A percentile compares a stretch with the other conserved stretches of the same genome.
Evolutionary conservation across 2,797 vertebrate species (phyloP).

Genomic region (Arctocebus calabarensis): DNA sequence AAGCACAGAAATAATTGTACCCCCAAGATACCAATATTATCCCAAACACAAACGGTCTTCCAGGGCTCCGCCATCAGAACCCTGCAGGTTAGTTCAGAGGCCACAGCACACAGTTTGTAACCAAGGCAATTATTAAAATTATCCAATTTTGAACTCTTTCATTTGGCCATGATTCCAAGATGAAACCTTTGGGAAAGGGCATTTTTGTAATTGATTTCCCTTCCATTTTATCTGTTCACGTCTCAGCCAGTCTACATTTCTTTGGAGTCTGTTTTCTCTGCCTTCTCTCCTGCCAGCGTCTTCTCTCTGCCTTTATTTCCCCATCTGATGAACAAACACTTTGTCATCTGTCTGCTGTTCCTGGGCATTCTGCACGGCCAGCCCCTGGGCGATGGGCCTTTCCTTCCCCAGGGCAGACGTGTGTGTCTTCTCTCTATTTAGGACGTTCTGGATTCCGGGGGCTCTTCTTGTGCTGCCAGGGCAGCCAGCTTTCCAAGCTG

Average conservation of each 20-base stretch:
- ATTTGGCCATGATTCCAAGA: neutral
- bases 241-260: neutral
- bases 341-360: neutral
- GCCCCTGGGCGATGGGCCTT: neutral
- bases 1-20: too few species aligned
- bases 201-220: neutral
- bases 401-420: neutral
- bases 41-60: fast-evolving
- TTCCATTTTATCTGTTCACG: neutral
- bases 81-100: too few species aligned
- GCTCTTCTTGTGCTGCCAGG: fast-evolving
- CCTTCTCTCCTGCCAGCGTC: neutral
- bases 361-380: neutral
- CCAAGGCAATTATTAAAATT: neutral
- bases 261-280: neutral
- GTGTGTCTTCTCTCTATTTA: neutral
- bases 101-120: fast-evolving
- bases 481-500: neutral
- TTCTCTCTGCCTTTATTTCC: neutral
- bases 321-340: neutral
- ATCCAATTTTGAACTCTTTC: neutral
- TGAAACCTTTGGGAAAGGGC: neutral
- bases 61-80: fast-evolving
- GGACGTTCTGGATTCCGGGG: neutral
- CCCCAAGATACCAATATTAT: too few species aligned